Conservation (phyloP, 1,140 invertebrate genomes). For the Heliothis subflexa region DNA sequence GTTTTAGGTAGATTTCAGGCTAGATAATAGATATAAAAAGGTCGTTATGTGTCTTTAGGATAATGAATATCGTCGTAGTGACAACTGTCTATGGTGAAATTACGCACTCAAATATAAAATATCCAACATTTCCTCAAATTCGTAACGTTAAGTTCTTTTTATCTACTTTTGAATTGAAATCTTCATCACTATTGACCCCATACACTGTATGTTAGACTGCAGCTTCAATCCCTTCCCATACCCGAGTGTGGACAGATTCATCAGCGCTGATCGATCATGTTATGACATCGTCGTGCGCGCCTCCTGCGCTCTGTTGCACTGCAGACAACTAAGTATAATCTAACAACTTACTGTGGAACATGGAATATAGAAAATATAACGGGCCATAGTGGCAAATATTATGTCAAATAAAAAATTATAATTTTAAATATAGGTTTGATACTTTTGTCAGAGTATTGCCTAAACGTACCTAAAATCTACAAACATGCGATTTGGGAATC, state of each 20-base stretch:
- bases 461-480: no score
- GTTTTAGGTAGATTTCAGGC: no score
- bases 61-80: no score
- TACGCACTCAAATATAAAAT: neutral
- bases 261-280: conserved; percentile 53
- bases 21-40: no score
- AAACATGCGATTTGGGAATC: no score
- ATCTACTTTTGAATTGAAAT: neutral
- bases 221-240: neutral
- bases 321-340: conserved; percentile 10
- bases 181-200: neutral
- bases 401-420: no score
- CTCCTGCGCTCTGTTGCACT: conserved; percentile 31
- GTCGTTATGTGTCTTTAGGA: no score
- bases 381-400: neutral
- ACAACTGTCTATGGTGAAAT: no score
- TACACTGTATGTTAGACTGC: neutral
- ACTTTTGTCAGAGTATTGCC: no score
- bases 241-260: conserved; percentile 20
- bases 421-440: no score
- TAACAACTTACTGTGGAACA: neutral
- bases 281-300: conserved; percentile 46
- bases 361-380: neutral
- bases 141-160: neutral
- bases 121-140: no score